Evolutionary conservation across 1,140 invertebrate genomes (phyloP), one percentile per base, ranked within the genome.

Genomic region (Maniola jurtina): DNA sequence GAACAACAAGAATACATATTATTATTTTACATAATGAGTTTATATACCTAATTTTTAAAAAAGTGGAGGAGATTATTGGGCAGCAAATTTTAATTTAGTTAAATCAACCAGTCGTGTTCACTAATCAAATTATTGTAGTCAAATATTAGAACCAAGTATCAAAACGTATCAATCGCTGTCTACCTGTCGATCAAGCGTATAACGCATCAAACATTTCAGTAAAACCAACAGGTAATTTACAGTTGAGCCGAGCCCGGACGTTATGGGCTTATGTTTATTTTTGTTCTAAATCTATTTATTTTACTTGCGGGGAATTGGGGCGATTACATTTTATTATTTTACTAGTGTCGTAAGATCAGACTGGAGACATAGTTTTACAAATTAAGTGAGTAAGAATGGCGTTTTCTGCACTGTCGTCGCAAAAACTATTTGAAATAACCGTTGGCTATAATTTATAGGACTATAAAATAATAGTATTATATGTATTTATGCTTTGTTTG

Each of bases 161-260:
- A 77, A 79, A 34, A 61, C 15, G 3, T 34, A 0, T 13, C 11
- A 0, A 5, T 33, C 69, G 55, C 8, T 7, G 50, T 79, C 74
- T 59, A 66, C 65, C 61, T 79, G 80, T 81, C 82, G 81, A 84
- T 86, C 81, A 80, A 79, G 82, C 83, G 76, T 74, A 79, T n/a
- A 81, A 85, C 77, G 80, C 83, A 85, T 83, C 81, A 85, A 84
- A 84, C 81, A 80, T 87, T 84, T 85, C 83, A 83, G 80, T 86
- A 79, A 81, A 84, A 84, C 83, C 82, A 86, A 86, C 85, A 88
- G 85, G 85, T 88, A 88, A 86, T 88, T 82, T 77, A 81, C 85
- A 79, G 71, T 56, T 58, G 68, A 61, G 45, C 63, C 59, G 45
- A 8, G 64, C 69, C 70, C 74, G 73, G 73, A 72, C 79, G 76